Base-by-base conservation (phyloP, 2,797 vertebrate genomes). In the Hemitrygon akajei region DNA sequence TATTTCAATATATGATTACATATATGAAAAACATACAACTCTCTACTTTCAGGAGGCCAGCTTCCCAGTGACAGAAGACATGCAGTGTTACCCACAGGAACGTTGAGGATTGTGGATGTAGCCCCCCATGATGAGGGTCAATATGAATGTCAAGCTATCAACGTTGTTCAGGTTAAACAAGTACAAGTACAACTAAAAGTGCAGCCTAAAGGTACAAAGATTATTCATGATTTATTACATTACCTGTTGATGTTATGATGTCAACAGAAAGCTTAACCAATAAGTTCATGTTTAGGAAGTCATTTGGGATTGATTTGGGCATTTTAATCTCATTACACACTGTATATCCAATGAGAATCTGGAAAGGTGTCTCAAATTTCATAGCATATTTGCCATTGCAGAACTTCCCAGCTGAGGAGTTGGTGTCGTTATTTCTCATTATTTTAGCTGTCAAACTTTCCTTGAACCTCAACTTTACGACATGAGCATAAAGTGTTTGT, bases 141-240 rank as follows among this genome's bases (percentile, higher is more conserved):
- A 80, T 97, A 96, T 0, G 96, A 96, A 22, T 97, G 96, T 94
- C 96, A 96, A 0, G 96, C 96, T 71, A 95, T 96, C 95, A 97
- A 96, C 0, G 95, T 95, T 40, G 95, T 96, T 0, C 95, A 96
- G 0, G 95, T 94, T 75, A 94, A 37, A 56, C 95, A 93, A 20
- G 3, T 86, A 25, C 75, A 94, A 0, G 96, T 95, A 9, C 96
- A 95, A 94, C 95, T 97, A 30, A 94, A 94, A 0, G 95, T 97
- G 16, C 95, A 94, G 3, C 95, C 96, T 0, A 95, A 95, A 95
- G 96, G 96, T 97, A 94, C 93, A 91, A 47, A 3, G 20, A 37
- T 6, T 66, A 63, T 87, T 7, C 60, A 66, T 20, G 9, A 69
- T 89, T 69, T 89, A 34, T 89, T 86, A 60, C 60, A 12, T 77